These are phyloP conservation scores for Ochotona curzoniae DNA, from an alignment of 2,113 vertebrate species.

Conservation along the genomic window DNA sequence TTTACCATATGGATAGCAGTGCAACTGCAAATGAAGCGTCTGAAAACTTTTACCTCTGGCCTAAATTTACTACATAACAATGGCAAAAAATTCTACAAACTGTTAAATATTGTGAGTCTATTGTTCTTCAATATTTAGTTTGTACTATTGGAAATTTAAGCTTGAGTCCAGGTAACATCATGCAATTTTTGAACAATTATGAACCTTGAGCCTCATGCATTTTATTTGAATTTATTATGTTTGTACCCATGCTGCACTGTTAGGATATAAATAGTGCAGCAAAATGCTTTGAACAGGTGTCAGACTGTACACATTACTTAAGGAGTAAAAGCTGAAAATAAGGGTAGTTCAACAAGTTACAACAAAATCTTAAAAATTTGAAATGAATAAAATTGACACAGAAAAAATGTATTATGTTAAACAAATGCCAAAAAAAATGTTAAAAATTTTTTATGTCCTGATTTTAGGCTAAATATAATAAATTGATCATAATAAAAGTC, in stretches of 20 bases:
- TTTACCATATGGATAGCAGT: not conserved
- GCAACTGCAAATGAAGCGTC: not conserved
- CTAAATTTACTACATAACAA: not conserved
- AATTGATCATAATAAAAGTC: not conserved
- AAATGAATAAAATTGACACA: not conserved
- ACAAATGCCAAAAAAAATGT: not conserved
- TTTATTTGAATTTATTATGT: slow-evolving; percentile 24
- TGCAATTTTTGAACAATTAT: not conserved
- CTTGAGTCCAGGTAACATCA: not conserved
- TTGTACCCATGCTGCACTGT: not conserved
- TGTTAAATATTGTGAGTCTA: not conserved
- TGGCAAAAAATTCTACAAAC: not conserved
- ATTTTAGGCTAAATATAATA: not conserved
- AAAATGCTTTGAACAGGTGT: slow-evolving; percentile 58
- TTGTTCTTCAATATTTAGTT: not conserved
- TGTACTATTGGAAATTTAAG: not conserved
- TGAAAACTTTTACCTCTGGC: not conserved
- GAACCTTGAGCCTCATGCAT: not conserved
- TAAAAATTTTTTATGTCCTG: not conserved
- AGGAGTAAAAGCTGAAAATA: slow-evolving; percentile 49
- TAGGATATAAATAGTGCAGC: slow-evolving; percentile 39
- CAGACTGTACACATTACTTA: slow-evolving; percentile 53
- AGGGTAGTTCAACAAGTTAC: not conserved
- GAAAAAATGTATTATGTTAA: not conserved
- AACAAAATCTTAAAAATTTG: not conserved